These are phyloP conservation scores for Eupristina koningsbergeri DNA, from an alignment of 1,140 invertebrate species.

Conservation along the genomic window DNA sequence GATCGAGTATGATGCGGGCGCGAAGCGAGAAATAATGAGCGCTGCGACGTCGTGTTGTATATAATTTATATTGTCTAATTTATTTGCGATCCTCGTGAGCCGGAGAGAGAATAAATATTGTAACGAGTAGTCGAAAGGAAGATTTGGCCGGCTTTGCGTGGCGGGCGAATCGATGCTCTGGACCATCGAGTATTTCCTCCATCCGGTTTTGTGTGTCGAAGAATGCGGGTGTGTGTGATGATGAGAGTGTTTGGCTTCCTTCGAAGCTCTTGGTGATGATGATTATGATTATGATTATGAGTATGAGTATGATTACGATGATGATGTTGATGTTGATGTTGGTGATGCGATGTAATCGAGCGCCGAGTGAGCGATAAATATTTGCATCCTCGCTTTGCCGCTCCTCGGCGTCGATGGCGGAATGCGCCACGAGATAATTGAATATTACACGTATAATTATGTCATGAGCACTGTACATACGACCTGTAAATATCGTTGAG, in stretches of 20 bases:
- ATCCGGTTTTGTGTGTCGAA: constrained; percentile 13
- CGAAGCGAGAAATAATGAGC: not conserved
- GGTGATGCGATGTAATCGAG: constrained; percentile 40
- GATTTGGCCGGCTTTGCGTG: not conserved
- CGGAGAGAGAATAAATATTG: not conserved
- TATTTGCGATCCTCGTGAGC: constrained; percentile 29
- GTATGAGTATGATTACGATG: too few species aligned
- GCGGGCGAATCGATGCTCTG: not conserved
- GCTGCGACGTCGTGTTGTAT: not conserved
- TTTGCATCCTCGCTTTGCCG: constrained; percentile 18
- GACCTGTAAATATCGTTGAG: constrained; percentile 75
- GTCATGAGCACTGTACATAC: constrained; percentile 66
- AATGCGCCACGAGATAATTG: constrained; percentile 54
- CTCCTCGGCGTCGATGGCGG: constrained; percentile 54
- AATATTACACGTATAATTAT: constrained; percentile 52
- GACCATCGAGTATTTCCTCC: constrained; percentile 25
- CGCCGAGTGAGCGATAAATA: constrained; percentile 30
- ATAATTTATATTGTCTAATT: constrained; percentile 44
- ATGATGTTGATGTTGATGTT: too few species aligned
- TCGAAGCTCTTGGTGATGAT: too few species aligned
- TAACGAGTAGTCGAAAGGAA: not conserved
- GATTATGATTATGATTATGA: too few species aligned
- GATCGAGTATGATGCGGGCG: not conserved
- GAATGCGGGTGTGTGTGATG: not conserved
- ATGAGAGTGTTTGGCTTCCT: constrained; percentile 32